Evolutionary conservation across 2,113 vertebrate species (phyloP).

Genomic region (Sphaerodactylus townsendi): DNA sequence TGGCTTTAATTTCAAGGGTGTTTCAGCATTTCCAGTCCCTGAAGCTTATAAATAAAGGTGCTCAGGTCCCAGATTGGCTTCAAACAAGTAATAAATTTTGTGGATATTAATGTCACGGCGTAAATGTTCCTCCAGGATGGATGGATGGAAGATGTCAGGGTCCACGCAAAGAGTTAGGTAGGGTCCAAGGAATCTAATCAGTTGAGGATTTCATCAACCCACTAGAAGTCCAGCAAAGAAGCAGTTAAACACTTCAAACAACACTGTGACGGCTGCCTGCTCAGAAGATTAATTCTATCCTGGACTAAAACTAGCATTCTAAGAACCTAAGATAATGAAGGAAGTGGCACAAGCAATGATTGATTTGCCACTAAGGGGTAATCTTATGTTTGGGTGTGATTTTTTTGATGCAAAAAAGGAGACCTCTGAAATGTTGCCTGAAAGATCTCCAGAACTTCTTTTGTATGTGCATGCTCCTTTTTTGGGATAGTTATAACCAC

Average conservation of each 20-base stretch:
- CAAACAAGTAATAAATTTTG: background rate
- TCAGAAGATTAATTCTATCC: background rate
- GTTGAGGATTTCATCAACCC: background rate
- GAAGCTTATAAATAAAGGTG: no score
- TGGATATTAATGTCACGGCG: no score
- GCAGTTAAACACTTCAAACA: background rate
- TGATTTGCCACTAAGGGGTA: background rate
- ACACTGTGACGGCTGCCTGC: background rate
- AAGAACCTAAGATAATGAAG: background rate
- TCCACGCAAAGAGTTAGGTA: background rate
- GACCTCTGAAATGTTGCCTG: no score
- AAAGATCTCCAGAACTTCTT: background rate
- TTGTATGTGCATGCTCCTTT: no score
- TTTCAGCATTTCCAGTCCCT: background rate
- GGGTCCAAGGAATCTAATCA: background rate
- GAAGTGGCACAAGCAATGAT: background rate
- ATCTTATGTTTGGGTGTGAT: background rate
- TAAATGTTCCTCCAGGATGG: background rate
- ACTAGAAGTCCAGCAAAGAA: background rate
- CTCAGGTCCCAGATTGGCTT: background rate
- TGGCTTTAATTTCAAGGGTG: background rate
- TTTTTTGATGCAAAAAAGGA: no score
- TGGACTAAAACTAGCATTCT: background rate
- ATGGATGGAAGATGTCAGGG: background rate
- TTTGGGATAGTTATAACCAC: no score